Conservation (phyloP, 2,888 invertebrate species). For the Parthenolecanium corni region DNA sequence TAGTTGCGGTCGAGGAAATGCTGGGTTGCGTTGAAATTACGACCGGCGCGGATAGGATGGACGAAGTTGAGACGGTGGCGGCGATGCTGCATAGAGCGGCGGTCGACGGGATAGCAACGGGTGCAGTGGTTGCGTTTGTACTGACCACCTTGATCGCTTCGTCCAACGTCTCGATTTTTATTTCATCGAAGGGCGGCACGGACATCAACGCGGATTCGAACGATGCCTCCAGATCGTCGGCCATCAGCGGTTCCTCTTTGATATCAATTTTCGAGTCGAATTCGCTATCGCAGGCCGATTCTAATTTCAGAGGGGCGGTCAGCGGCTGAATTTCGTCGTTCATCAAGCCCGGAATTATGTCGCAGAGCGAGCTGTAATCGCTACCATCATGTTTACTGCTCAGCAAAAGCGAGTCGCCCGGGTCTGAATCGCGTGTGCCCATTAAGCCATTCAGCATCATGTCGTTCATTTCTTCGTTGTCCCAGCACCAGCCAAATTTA, state of each 20-base stretch:
- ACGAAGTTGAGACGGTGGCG: too few relatives aligned
- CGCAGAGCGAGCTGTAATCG: conserved; percentile 4
- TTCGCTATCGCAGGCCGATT: too few relatives aligned
- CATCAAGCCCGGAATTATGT: conserved; percentile 4
- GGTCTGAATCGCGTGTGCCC: neutral
- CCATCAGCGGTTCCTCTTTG: neutral
- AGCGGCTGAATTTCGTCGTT: neutral
- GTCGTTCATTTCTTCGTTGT: neutral
- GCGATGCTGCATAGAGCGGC: too few relatives aligned
- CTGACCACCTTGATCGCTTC: neutral
- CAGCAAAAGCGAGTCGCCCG: neutral
- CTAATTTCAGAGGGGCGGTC: too few relatives aligned
- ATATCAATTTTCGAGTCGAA: too few relatives aligned
- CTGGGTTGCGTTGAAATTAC: neutral
- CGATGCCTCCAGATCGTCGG: neutral
- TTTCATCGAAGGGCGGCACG: neutral
- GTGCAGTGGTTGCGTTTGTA: neutral
- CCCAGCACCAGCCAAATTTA: conserved; percentile 9
- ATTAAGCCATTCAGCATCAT: conserved; percentile 6
- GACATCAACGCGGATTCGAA: neutral
- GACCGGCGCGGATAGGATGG: too few relatives aligned
- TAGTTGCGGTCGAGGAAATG: too few relatives aligned
- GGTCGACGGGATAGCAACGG: too few relatives aligned
- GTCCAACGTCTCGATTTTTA: neutral
- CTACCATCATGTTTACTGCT: neutral